Base-by-base conservation (phyloP, 2,113 vertebrate genomes). In the Cinclus cinclus region DNA sequence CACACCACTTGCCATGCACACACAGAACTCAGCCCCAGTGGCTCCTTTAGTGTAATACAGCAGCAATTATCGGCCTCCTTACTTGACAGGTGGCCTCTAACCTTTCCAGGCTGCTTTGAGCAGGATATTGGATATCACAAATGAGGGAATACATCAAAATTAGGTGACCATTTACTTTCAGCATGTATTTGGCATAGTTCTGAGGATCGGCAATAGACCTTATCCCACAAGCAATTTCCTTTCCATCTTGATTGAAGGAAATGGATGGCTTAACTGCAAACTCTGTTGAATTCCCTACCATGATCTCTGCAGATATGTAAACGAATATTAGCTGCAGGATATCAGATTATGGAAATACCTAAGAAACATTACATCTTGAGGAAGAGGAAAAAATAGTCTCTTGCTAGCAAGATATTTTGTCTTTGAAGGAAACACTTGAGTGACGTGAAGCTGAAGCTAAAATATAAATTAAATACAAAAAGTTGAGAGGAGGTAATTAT, bases 391-490 rank as follows among this genome's bases (percentile, higher is more conserved):
- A 89, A 55, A 77, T 35, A 25, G 18, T 42, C 87, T 96, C 50
- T 94, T 95, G 80, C 62, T 83, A 79, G 76, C 67, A 67, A 94
- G 90, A 81, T 31, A 78, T 91, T 95, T 97, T 95, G 33, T 95
- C 89, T 97, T 96, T 95, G 93, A 96, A 90, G 50, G 63, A 86
- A 95, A 91, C 47, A 88, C 9, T 95, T 92, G 31, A 96, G 13
- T 90, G 59, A 94, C 64, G 63, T 77, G 52, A 64, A 56, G 52
- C 75, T 96, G 88, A 95, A 44, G 44, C 75, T 93, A 91, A 91
- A 97, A 96, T 94, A 92, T 71, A 94, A 96, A 95, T 95, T 89
- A 95, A 95, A 83, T 77, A 58, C 74, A 84, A 96, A 97, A 97
- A 94, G n/a, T 73, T 89, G 62, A 62, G 31, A 81, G 95, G 79